Base-by-base conservation (phyloP, 1,140 invertebrate species). In the Pentalonia nigronervosa region DNA sequence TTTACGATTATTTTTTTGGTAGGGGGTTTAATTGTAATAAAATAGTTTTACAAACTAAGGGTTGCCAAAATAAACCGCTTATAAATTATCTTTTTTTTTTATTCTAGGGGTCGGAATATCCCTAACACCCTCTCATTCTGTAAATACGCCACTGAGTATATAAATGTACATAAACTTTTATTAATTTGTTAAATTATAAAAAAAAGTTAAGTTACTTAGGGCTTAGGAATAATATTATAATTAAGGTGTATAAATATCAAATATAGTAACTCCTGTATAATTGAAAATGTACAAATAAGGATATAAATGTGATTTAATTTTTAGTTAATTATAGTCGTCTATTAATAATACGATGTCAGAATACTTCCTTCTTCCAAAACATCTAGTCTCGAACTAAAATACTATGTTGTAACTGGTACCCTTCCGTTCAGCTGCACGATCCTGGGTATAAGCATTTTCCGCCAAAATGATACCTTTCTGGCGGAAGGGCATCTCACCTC, bases 11-110 rank as follows among this genome's bases (percentile, higher is more conserved):
- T 67, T 67, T 67, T 76, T 76, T 76, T 76, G 60, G 60, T n/a
- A 76, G 60, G 60, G 9, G 60, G 60, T 17, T 76, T 76, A 76
- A 76, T 76, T 76, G 60, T 76, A 76, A 76, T n/a, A 76, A 20
- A 76, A 76, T 76, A 76, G 60, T 76, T 76, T 76, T 76, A 76
- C 60, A 76, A 76, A 76, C 60, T 76, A 76, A 76, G 60, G 60
- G 60, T 76, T 76, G 60, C 60, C 60, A 76, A 76, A 76, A 76
- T 76, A 76, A 76, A 76, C 60, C 60, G 60, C 60, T 76, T 76
- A 76, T 76, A 76, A 76, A n/a, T 76, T 76, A 76, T 76, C 30
- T 76, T 76, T 67, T 67, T n/a, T 60, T 76, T 76, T 76, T 76
- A n/a, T 30, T 76, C 14, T 76, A 1, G 30, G 60, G n/a, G 30